A percentile compares a stretch with the other conserved stretches of the same genome.
phyloP scores from a whole-genome alignment of 1,140 invertebrate genomes.

The Lasaia peninsularis region DNA sequence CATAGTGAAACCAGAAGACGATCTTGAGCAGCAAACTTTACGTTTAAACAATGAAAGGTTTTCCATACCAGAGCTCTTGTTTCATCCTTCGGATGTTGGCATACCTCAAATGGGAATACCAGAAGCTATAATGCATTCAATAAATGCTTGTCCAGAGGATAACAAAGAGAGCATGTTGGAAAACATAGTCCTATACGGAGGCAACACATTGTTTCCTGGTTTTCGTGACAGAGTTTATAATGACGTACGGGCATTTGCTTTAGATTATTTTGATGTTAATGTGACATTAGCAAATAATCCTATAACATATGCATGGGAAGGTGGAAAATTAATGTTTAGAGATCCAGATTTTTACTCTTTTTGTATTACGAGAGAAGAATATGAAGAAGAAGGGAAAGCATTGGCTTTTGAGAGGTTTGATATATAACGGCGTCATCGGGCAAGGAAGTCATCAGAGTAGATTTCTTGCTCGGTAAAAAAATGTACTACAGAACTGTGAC shows the following conservation, averaged over 20 bases:
- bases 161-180: constrained; percentile 88
- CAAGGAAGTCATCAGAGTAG: constrained; percentile 48
- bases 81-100: constrained; percentile 96
- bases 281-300: constrained; percentile 85
- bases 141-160: constrained; percentile 86
- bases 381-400: constrained; percentile 89
- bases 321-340: constrained; percentile 86
- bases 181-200: constrained; percentile 96
- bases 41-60: constrained; percentile 95
- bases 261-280: constrained; percentile 83
- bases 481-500: too few relatives aligned
- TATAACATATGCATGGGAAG: constrained; percentile 91
- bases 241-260: constrained; percentile 88
- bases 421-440: constrained; percentile 74
- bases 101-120: constrained; percentile 96
- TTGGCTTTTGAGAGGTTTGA: constrained; percentile 85
- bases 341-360: constrained; percentile 86
- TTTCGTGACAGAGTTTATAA: constrained; percentile 89
- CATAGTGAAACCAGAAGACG: constrained; percentile 75
- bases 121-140: constrained; percentile 89
- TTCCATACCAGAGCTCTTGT: constrained; percentile 95
- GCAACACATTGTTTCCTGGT: constrained; percentile 89
- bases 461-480: constrained; percentile 45
- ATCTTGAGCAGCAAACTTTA: constrained; percentile 87
- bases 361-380: constrained; percentile 89